These are phyloP conservation scores for Caiman crocodilus DNA, from an alignment of 2,797 vertebrate genomes.

Conservation along the genomic window DNA sequence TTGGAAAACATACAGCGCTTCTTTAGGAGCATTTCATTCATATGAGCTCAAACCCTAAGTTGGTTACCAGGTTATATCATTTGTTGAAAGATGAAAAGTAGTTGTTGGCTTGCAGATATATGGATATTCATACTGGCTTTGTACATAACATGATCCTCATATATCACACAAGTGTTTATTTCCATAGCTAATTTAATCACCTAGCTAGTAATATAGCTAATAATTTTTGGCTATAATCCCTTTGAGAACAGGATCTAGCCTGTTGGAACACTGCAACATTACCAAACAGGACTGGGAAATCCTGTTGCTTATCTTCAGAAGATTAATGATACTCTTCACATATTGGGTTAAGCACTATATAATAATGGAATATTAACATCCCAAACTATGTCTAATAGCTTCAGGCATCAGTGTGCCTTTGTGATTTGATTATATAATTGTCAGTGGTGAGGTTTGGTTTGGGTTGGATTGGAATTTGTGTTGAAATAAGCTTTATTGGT, in stretches of 20 bases:
- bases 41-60: fast-evolving
- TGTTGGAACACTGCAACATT: not conserved
- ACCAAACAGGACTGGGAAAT: not conserved
- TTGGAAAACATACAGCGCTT: fast-evolving
- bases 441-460: not conserved
- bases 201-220: not conserved
- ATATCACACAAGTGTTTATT: too few species aligned
- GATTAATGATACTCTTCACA: not conserved
- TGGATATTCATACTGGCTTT: not conserved
- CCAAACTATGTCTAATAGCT: fast-evolving
- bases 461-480: not conserved
- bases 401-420: not conserved
- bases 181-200: not conserved
- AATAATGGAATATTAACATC: fast-evolving
- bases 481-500: not conserved
- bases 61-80: fast-evolving
- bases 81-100: not conserved
- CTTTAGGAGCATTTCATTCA: fast-evolving
- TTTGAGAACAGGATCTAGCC: not conserved
- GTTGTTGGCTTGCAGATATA: not conserved
- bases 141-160: too few species aligned
- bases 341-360: not conserved
- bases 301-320: not conserved
- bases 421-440: not conserved
- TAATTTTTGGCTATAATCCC: not conserved